phyloP scores from a whole-genome alignment of 2,113 vertebrate species.

The Motacilla tschutschensis region DNA sequence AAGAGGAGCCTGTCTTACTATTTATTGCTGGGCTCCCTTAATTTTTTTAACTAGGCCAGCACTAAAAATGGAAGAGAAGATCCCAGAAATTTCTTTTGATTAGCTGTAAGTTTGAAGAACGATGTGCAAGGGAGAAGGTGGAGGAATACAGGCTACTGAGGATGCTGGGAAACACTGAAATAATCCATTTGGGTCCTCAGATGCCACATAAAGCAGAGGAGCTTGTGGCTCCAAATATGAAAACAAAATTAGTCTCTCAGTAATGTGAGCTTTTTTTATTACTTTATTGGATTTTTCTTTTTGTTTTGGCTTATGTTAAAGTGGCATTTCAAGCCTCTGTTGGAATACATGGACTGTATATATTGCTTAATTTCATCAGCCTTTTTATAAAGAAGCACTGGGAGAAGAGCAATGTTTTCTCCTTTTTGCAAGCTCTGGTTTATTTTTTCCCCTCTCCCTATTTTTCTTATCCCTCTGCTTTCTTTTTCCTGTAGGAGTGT shows the following conservation, averaged over 20 bases:
- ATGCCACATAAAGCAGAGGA: not conserved
- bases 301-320: not conserved
- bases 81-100: constrained; percentile 9
- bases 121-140: not conserved
- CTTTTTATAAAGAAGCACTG: not conserved
- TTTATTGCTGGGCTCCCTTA: not conserved
- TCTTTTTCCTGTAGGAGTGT: not conserved
- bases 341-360: not conserved
- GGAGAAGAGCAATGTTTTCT: not conserved
- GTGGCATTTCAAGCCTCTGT: not conserved
- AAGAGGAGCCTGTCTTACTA: not conserved
- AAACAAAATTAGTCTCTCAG: not conserved
- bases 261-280: not conserved
- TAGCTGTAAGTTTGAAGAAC: not conserved
- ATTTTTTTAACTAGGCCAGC: constrained; percentile 5
- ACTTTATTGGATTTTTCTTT: not conserved
- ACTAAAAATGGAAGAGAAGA: constrained; percentile 6
- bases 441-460: not conserved
- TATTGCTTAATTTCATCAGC: not conserved
- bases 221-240: fast-evolving
- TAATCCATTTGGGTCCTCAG: not conserved
- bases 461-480: not conserved
- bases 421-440: not conserved
- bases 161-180: not conserved
- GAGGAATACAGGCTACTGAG: not conserved